These are phyloP conservation scores for Drosophila colorata DNA, from an alignment of 2,888 invertebrate species.

Conservation along the genomic window DNA sequence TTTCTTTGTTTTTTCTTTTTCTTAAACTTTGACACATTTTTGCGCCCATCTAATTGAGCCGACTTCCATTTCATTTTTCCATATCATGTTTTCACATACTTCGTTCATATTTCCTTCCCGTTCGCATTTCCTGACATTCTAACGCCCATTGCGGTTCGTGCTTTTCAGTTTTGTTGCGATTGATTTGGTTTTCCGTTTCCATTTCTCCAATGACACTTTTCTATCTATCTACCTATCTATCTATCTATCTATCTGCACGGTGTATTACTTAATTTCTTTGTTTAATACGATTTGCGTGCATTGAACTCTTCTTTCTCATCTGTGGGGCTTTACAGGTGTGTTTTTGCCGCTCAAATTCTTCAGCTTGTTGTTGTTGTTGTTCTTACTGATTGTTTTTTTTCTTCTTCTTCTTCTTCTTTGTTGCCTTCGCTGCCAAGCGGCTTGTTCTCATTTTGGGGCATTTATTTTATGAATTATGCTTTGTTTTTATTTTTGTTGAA, in stretches of 20 bases:
- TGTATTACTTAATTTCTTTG: conserved; percentile 74
- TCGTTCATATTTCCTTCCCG: conserved; percentile 30
- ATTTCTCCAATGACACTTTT: conserved; percentile 20
- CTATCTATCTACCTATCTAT: conserved; percentile 6
- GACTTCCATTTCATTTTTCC: conserved; percentile 19
- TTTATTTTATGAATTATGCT: conserved; percentile 57
- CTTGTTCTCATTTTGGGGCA: conserved; percentile 59
- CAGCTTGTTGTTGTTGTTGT: conserved; percentile 33
- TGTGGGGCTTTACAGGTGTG: conserved; percentile 44
- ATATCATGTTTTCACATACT: conserved; percentile 14
- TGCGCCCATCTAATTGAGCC: conserved; percentile 12
- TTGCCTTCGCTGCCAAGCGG: conserved; percentile 23
- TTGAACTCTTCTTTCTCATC: conserved; percentile 72
- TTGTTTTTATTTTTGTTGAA: conserved; percentile 12
- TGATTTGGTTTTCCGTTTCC: conserved; percentile 35
- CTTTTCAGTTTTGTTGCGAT: conserved; percentile 33
- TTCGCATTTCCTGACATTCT: conserved; percentile 30
- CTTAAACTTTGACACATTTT: not conserved
- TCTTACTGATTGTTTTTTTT: conserved; percentile 54
- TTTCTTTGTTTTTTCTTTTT: not conserved
- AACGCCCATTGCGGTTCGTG: conserved; percentile 25
- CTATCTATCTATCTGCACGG: conserved; percentile 37
- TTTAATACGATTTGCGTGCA: conserved; percentile 83
- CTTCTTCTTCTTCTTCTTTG: conserved; percentile 11
- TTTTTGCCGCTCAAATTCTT: conserved; percentile 49